phyloP scores from a whole-genome alignment of 2,113 vertebrate species.

The Brachyistius frenatus region DNA sequence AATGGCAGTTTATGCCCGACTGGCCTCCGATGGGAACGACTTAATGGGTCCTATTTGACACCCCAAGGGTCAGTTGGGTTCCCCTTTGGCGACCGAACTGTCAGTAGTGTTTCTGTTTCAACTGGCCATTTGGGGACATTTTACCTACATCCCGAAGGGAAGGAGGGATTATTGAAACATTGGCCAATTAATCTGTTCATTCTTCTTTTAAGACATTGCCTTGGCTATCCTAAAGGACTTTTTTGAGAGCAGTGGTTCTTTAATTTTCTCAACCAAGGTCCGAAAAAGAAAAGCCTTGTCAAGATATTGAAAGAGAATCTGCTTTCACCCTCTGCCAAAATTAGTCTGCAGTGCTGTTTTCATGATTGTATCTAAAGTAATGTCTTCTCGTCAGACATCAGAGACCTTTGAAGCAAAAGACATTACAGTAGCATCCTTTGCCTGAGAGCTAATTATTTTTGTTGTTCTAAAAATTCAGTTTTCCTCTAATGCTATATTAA shows the following conservation, averaged over 20 bases:
- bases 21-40: too few relatives aligned
- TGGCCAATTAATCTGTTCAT: constrained; percentile 26
- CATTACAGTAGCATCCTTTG: constrained; percentile 31
- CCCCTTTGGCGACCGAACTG: too few relatives aligned
- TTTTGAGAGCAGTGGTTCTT: constrained; percentile 30
- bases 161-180: constrained; percentile 6
- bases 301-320: constrained; percentile 46
- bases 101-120: too few relatives aligned
- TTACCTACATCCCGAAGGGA: neutral
- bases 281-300: constrained; percentile 51
- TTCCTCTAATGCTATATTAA: constrained; percentile 23
- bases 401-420: constrained; percentile 30
- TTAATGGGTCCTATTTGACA: too few relatives aligned
- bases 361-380: constrained; percentile 36
- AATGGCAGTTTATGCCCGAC: too few relatives aligned
- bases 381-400: constrained; percentile 33
- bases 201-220: constrained; percentile 48
- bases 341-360: constrained; percentile 43
- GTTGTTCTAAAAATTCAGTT: constrained; percentile 18
- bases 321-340: constrained; percentile 35
- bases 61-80: too few relatives aligned
- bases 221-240: constrained; percentile 42
- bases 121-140: too few relatives aligned
- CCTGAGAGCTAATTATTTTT: constrained; percentile 46
- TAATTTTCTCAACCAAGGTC: constrained; percentile 36